Percentiles rank a stretch among this genome's conserved stretches.
phyloP scores from a whole-genome alignment of 2,888 invertebrate genomes.

The Xanthorhoe designata region DNA sequence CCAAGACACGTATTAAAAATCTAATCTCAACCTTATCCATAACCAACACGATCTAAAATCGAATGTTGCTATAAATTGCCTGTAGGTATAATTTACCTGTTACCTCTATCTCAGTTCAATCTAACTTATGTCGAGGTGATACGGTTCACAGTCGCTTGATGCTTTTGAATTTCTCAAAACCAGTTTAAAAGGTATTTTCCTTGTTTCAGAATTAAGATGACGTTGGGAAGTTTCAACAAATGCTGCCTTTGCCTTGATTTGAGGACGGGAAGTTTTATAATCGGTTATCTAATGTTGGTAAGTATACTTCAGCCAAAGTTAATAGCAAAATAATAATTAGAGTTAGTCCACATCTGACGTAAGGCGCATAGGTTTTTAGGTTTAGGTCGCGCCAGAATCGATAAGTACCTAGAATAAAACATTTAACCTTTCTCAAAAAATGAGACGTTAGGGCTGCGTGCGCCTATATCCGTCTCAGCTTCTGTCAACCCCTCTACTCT shows the following conservation, averaged over 20 bases:
- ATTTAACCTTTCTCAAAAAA: no score
- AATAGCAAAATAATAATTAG: no score
- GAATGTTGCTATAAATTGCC: neutral
- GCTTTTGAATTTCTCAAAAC: conserved; percentile 3
- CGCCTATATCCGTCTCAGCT: no score
- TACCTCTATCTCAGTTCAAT: neutral
- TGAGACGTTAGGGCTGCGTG: no score
- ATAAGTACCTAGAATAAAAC: no score
- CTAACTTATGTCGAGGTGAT: neutral
- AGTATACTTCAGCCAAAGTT: no score
- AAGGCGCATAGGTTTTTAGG: no score
- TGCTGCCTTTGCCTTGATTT: conserved; percentile 46
- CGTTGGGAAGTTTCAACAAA: conserved; percentile 34
- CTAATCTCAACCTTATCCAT: conserved; percentile 4
- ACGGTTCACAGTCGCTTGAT: neutral
- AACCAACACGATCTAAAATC: neutral
- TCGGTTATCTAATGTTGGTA: conserved; percentile 46
- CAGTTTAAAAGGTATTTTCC: conserved; percentile 16
- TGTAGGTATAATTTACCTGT: neutral
- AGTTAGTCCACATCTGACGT: no score
- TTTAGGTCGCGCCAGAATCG: no score
- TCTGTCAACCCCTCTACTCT: no score
- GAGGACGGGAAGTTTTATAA: conserved; percentile 43
- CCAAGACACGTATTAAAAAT: neutral
- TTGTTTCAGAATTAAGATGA: conserved; percentile 33